Conservation (phyloP, 2,797 vertebrate genomes). For the Acanthis flammea region DNA sequence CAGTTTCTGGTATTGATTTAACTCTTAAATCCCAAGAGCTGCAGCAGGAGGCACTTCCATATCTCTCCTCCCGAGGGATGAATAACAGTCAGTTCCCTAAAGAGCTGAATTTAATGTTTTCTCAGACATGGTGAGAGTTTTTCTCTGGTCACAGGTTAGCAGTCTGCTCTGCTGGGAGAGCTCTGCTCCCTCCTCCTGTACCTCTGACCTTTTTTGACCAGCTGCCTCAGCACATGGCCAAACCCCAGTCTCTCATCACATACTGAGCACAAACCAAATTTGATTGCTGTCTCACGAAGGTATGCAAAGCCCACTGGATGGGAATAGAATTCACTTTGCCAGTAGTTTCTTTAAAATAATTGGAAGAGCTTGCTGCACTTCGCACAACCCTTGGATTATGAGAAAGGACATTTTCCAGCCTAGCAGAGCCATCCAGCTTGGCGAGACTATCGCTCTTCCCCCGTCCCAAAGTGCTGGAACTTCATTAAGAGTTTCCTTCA, state of each 20-base stretch:
- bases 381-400: slow-evolving; percentile 24
- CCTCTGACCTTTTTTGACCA: not conserved
- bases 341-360: slow-evolving; percentile 35
- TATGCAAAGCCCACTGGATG: slow-evolving; percentile 30
- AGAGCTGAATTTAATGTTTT: not conserved
- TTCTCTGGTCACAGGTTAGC: not conserved
- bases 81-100: not conserved
- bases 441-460: not conserved
- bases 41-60: not conserved
- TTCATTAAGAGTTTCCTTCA: slow-evolving; percentile 47
- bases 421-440: slow-evolving; percentile 39
- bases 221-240: not conserved
- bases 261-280: slow-evolving; percentile 51
- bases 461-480: slow-evolving; percentile 1
- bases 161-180: not conserved
- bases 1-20: not conserved
- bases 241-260: not conserved
- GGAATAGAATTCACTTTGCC: slow-evolving; percentile 25
- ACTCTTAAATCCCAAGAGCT: not conserved
- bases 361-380: slow-evolving; percentile 21
- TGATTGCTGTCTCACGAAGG: slow-evolving; percentile 51
- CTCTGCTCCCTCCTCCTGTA: not conserved
- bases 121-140: not conserved
- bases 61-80: not conserved
- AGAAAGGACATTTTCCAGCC: slow-evolving; percentile 1